Conservation (phyloP, 2,888 invertebrate genomes). For the Physocephala rufipes region DNA sequence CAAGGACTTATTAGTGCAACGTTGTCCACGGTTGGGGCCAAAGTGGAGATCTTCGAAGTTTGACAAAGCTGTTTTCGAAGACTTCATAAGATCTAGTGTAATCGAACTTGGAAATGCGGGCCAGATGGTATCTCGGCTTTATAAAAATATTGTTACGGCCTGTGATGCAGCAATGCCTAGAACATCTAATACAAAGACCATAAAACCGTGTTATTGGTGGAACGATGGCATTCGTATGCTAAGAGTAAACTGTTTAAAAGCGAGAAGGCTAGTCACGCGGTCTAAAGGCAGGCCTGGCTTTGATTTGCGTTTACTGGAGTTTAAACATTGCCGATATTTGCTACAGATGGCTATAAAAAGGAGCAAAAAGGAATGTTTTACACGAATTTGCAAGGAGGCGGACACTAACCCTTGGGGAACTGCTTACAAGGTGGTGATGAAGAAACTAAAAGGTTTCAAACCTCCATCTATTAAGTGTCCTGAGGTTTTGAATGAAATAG, state of each 20-base stretch:
- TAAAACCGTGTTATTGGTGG: background rate
- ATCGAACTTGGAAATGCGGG: too few relatives aligned
- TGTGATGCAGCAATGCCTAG: background rate
- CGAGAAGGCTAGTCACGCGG: background rate
- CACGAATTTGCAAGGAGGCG: background rate
- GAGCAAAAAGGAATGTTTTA: background rate
- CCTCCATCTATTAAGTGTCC: background rate
- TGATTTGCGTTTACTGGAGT: background rate
- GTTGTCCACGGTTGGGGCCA: background rate
- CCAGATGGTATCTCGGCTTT: too few relatives aligned
- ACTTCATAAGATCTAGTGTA: background rate
- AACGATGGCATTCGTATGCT: background rate
- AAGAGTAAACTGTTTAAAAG: background rate
- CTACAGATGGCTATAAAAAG: background rate
- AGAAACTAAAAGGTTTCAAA: background rate
- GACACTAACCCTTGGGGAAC: background rate
- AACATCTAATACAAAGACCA: background rate
- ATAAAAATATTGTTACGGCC: too few relatives aligned
- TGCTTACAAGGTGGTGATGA: background rate
- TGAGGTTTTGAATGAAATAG: background rate
- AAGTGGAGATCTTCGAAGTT: background rate
- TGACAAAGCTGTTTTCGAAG: background rate
- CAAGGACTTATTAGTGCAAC: too few relatives aligned
- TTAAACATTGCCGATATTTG: background rate
- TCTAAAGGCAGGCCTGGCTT: background rate